phyloP scores from a whole-genome alignment of 2,888 invertebrate genomes.

The Patella depressa region DNA sequence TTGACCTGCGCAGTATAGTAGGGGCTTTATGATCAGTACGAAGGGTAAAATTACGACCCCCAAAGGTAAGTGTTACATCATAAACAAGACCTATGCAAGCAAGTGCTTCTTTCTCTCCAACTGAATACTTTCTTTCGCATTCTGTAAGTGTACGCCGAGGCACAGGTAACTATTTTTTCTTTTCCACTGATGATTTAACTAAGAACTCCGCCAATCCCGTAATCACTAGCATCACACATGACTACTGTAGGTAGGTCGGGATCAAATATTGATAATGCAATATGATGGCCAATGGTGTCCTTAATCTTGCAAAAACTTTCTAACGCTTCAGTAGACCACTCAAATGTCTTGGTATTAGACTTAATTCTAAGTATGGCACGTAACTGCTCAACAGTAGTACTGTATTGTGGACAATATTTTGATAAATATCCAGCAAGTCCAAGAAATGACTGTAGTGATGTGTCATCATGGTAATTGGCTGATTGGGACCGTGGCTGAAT shows the following conservation, averaged over 20 bases:
- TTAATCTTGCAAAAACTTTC: not conserved
- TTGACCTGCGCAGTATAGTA: not conserved
- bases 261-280: conserved; percentile 9
- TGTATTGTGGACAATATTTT: not conserved
- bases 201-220: not conserved
- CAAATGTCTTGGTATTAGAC: not conserved
- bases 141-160: not conserved
- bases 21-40: not conserved
- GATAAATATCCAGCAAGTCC: not conserved
- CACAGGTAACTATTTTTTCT: not conserved
- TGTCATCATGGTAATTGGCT: no score
- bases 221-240: not conserved
- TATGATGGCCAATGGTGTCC: not conserved
- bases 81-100: not conserved
- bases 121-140: not conserved
- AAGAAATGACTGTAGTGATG: not conserved
- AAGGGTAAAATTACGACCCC: not conserved
- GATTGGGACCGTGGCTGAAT: no score
- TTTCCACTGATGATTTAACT: not conserved
- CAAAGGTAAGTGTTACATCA: not conserved
- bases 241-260: not conserved
- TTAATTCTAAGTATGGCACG: not conserved
- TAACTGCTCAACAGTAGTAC: not conserved
- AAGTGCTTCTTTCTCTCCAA: not conserved
- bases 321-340: not conserved